Evolutionary conservation across 2,888 invertebrate species (phyloP).

Genomic region (Melanargia galathea): DNA sequence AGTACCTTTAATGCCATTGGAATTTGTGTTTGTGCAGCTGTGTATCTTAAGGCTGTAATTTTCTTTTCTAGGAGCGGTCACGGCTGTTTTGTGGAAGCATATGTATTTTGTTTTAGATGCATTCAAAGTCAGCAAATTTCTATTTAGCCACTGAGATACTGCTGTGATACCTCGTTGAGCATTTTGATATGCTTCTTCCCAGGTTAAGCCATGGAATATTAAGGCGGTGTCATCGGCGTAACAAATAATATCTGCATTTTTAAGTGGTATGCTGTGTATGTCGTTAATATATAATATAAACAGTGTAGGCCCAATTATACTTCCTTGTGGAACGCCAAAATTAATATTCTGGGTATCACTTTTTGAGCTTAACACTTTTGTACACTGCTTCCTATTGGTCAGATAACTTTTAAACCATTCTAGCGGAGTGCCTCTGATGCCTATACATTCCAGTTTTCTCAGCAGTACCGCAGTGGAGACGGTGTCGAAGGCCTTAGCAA

Average conservation of each 20-base stretch:
- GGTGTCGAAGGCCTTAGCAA: conserved; percentile 35
- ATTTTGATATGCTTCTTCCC: conserved; percentile 17
- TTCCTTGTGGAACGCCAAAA: conserved; percentile 34
- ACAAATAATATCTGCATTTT: conserved; percentile 28
- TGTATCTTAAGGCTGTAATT: conserved; percentile 16
- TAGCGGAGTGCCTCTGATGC: conserved; percentile 27
- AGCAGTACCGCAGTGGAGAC: conserved; percentile 18
- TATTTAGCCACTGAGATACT: conserved; percentile 26
- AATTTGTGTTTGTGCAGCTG: background rate
- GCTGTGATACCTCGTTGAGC: conserved; percentile 23
- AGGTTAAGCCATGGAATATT: conserved; percentile 25
- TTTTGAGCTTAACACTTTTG: conserved; percentile 12
- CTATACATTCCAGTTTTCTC: conserved; percentile 20
- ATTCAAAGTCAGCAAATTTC: conserved; percentile 36
- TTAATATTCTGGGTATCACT: conserved; percentile 14
- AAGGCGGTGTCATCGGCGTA: conserved; percentile 35
- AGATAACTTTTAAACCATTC: conserved; percentile 32
- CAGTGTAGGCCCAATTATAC: conserved; percentile 33
- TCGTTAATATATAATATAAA: conserved; percentile 32
- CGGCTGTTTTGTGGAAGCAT: conserved; percentile 27
- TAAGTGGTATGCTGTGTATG: background rate
- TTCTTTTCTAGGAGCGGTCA: background rate
- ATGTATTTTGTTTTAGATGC: conserved; percentile 16
- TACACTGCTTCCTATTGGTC: conserved; percentile 18
- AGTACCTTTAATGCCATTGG: no score